Percentiles rank a stretch among this genome's conserved stretches.
Conservation (phyloP, 2,888 invertebrate species). For the Carpatolechia fugitivella region DNA sequence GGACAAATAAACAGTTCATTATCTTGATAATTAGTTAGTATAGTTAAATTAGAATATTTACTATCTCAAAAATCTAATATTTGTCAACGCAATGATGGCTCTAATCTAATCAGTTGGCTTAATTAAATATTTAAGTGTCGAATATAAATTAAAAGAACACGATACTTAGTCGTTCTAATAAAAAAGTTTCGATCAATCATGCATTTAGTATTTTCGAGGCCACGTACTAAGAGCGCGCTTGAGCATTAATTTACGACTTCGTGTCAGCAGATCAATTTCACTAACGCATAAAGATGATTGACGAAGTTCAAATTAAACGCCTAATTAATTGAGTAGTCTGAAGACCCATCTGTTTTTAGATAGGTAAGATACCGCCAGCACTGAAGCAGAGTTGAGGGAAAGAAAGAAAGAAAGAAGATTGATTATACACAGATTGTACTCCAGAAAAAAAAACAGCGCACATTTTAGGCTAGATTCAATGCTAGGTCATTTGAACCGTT, state of each 20-base stretch:
- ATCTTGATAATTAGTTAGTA: no score
- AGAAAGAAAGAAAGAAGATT: no score
- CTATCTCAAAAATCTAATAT: constrained; percentile 1
- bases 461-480: no score
- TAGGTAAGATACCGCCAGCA: no score
- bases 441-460: no score
- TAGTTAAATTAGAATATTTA: no score
- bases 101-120: constrained; percentile 4
- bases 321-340: constrained; percentile 5
- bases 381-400: no score
- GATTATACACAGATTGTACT: no score
- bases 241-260: constrained; percentile 10
- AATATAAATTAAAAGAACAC: not conserved
- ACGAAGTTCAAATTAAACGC: constrained; percentile 12
- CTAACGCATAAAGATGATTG: constrained; percentile 10
- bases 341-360: not conserved
- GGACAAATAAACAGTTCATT: not conserved
- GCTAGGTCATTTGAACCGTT: not conserved
- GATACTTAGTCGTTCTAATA: not conserved
- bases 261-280: constrained; percentile 14
- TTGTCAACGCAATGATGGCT: not conserved
- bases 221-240: not conserved
- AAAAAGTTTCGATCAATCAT: no score
- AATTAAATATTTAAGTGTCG: not conserved
- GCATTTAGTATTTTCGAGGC: not conserved